Evolutionary conservation across 2,888 invertebrate species (phyloP).

Genomic region (Tortricodes alternella): DNA sequence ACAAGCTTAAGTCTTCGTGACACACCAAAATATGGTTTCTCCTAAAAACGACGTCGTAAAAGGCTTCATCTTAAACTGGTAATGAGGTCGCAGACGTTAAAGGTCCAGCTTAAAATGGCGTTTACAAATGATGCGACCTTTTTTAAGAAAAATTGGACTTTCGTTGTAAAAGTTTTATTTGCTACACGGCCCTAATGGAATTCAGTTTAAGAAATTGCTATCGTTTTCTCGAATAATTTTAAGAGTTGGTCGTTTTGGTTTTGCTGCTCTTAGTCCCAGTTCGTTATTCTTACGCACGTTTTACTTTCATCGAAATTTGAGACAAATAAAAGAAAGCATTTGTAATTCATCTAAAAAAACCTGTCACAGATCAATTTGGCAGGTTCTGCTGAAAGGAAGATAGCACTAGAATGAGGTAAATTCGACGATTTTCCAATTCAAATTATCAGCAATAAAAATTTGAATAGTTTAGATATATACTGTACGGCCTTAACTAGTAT

Average conservation of each 20-base stretch:
- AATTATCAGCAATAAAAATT: too few relatives aligned
- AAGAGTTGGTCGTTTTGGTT: background rate
- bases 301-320: background rate
- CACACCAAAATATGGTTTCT: conserved; percentile 14
- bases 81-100: conserved; percentile 27
- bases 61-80: conserved; percentile 17
- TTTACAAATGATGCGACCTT: conserved; percentile 27
- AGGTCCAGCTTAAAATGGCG: conserved; percentile 26
- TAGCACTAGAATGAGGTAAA: too few relatives aligned
- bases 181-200: conserved; percentile 21
- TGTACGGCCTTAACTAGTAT: too few relatives aligned
- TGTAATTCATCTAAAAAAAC: too few relatives aligned
- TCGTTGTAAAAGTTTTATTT: conserved; percentile 23
- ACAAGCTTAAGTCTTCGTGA: too few relatives aligned
- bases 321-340: too few relatives aligned
- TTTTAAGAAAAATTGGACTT: conserved; percentile 26
- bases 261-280: background rate
- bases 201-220: conserved; percentile 15
- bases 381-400: too few relatives aligned
- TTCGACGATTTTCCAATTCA: too few relatives aligned
- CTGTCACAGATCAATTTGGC: too few relatives aligned
- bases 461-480: too few relatives aligned
- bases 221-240: conserved; percentile 6
- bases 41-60: conserved; percentile 18
- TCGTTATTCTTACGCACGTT: background rate